Conservation (phyloP, 2,888 invertebrate genomes). For the Megaustenia siamemsis region DNA sequence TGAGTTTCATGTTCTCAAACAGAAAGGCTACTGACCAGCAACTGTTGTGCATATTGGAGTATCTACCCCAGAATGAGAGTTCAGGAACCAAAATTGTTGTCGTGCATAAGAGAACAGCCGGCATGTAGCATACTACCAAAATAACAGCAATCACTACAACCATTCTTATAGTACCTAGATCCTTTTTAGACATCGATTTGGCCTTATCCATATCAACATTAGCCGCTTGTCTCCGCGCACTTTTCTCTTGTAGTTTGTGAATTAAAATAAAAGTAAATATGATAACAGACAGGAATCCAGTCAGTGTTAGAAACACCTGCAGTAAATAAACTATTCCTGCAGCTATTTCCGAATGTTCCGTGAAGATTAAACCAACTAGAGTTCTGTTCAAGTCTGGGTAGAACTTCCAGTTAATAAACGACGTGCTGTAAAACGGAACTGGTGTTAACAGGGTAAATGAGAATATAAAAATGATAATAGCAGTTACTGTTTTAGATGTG, state of each 20-base stretch:
- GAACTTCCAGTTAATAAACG: background rate
- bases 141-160: no score
- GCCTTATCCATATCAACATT: no score
- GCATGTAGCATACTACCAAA: background rate
- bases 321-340: background rate
- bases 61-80: background rate
- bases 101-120: background rate
- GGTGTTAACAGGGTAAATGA: background rate
- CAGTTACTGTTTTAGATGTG: background rate
- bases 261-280: background rate
- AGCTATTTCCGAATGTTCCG: background rate
- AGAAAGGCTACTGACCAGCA: background rate
- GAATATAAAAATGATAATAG: background rate
- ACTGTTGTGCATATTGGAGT: background rate
- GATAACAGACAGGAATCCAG: background rate
- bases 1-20: background rate
- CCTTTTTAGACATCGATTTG: no score
- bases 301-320: background rate
- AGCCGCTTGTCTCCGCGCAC: background rate
- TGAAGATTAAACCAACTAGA: background rate
- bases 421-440: background rate
- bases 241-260: background rate
- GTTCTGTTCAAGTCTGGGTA: background rate
- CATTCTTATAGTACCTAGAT: no score
- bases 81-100: background rate